A percentile compares a stretch with the other conserved stretches of the same genome.
Conservation (phyloP, 92 coral and sea anemone species). For the Porites cylindrica region DNA sequence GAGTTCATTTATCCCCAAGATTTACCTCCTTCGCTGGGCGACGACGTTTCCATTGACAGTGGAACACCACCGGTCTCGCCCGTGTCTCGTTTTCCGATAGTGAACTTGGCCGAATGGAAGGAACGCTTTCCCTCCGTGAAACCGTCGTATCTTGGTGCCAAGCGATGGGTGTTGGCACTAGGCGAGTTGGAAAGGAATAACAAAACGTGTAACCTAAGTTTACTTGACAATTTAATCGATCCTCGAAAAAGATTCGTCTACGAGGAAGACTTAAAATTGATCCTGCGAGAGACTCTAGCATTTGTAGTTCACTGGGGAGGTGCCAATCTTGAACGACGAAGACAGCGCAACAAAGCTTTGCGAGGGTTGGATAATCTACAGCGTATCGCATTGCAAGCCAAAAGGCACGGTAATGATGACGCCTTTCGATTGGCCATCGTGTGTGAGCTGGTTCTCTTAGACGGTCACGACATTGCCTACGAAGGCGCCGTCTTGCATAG, state of each 20-base stretch:
- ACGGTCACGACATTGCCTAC: not conserved
- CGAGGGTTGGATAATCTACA: not conserved
- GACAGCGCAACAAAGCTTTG: not conserved
- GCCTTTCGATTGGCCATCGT: slow-evolving; percentile 3
- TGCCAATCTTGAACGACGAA: not conserved
- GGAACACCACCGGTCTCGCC: not conserved
- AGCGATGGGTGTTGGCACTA: slow-evolving; percentile 10
- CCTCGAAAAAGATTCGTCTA: not conserved
- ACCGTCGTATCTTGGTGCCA: not conserved
- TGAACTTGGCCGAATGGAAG: not conserved
- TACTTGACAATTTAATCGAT: not conserved
- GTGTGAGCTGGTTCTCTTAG: not conserved
- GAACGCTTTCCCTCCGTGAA: not conserved
- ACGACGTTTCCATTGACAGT: too few species aligned
- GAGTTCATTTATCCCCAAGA: not conserved
- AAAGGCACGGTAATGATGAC: not conserved
- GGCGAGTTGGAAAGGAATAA: not conserved
- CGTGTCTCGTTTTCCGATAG: not conserved
- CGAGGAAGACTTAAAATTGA: not conserved
- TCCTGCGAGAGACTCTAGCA: not conserved
- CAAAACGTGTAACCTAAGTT: not conserved
- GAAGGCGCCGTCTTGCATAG: slow-evolving; percentile 5
- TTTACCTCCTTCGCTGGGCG: not conserved
- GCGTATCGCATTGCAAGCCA: not conserved
- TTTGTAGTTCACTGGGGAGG: not conserved